A percentile compares a stretch with the other conserved stretches of the same genome.
phyloP scores from a whole-genome alignment of 2,888 invertebrate genomes.

The Drosophila cognata region DNA sequence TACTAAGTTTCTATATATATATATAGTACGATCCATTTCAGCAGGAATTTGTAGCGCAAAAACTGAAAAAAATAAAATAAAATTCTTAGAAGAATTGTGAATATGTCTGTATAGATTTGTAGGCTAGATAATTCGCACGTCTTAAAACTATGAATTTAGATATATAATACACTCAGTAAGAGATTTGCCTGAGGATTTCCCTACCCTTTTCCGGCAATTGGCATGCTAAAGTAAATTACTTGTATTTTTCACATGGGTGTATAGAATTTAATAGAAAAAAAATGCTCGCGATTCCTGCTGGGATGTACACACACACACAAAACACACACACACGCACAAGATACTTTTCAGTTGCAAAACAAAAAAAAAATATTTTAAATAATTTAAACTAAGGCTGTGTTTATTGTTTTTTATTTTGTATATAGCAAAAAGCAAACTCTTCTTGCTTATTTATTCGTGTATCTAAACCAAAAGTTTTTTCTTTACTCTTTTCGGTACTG shows the following conservation, averaged over 20 bases:
- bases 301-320: constrained; percentile 16
- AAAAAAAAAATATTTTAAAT: neutral
- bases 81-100: neutral
- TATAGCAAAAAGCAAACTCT: constrained; percentile 29
- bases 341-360: constrained; percentile 17
- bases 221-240: neutral
- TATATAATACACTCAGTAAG: neutral
- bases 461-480: constrained; percentile 75
- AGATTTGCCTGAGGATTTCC: neutral
- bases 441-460: constrained; percentile 49
- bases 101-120: neutral
- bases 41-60: constrained; percentile 22
- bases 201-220: neutral
- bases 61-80: neutral
- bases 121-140: neutral
- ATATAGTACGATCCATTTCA: constrained; percentile 15
- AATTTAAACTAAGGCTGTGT: constrained; percentile 41
- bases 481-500: constrained; percentile 77
- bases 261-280: neutral
- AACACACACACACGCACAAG: constrained; percentile 18
- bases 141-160: neutral
- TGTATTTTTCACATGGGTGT: neutral
- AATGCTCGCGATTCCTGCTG: constrained; percentile 39
- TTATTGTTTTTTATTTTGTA: constrained; percentile 52
- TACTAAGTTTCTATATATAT: constrained; percentile 3